Percentiles rank a stretch among this genome's conserved stretches.
These are phyloP conservation scores for Lepidocyrtinus sp. DNA, from an alignment of 2,888 invertebrate species.

Conservation along the genomic window DNA sequence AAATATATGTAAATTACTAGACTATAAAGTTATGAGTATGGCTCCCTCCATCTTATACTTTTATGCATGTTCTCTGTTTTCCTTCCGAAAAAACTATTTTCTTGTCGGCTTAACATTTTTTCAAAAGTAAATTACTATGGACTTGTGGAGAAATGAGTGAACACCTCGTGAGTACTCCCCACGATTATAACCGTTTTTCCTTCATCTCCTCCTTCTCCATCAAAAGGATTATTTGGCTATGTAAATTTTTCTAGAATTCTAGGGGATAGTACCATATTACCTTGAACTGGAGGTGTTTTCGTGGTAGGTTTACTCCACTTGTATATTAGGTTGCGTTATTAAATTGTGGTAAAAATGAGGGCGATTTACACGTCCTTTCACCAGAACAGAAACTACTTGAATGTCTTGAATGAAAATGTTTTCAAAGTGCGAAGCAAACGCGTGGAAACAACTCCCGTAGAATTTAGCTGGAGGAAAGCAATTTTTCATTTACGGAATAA, in stretches of 20 bases:
- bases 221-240: not conserved
- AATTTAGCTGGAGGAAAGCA: not conserved
- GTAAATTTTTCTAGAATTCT: conserved; percentile 12
- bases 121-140: not conserved
- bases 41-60: not conserved
- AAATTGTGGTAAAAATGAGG: not conserved
- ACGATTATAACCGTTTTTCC: conserved; percentile 8
- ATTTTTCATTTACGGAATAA: not conserved
- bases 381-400: not conserved
- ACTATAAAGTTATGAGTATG: not conserved
- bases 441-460: not conserved
- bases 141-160: not conserved
- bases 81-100: not conserved
- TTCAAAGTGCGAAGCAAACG: not conserved
- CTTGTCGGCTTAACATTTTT: not conserved
- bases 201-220: not conserved
- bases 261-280: too few relatives aligned
- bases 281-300: not conserved
- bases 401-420: not conserved
- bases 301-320: not conserved
- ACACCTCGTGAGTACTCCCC: conserved; percentile 8
- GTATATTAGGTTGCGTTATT: not conserved
- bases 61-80: too few relatives aligned
- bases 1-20: not conserved
- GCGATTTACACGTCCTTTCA: not conserved